Evolutionary conservation across 2,113 vertebrate genomes (phyloP).

Genomic region (Tenebrosternarchus preto): DNA sequence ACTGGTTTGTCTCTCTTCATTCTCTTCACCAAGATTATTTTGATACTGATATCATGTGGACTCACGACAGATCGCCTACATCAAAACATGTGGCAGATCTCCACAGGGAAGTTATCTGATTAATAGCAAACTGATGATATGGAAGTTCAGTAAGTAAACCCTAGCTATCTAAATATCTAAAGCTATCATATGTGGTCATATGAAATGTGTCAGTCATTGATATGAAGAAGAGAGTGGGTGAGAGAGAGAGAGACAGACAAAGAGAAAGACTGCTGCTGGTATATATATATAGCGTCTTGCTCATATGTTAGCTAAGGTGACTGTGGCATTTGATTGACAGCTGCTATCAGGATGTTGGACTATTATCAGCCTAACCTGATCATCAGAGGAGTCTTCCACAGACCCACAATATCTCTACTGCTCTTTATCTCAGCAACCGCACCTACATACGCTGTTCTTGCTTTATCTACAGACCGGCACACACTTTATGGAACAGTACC

Average conservation of each 20-base stretch:
- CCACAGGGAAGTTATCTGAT: conserved; percentile 38
- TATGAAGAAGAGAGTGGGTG: conserved; percentile 24
- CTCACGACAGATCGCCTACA: conserved; percentile 34
- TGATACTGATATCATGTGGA: conserved; percentile 29
- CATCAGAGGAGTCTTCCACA: conserved; percentile 41
- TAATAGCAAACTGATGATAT: conserved; percentile 46
- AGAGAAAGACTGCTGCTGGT: conserved; percentile 8
- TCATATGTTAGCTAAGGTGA: conserved; percentile 8
- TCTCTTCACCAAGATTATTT: conserved; percentile 28
- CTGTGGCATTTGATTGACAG: conserved; percentile 52
- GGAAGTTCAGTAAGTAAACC: conserved; percentile 42
- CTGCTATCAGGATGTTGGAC: conserved; percentile 38
- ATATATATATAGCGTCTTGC: conserved; percentile 34
- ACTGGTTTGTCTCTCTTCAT: neutral
- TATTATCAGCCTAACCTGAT: conserved; percentile 47
- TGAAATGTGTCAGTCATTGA: conserved; percentile 40
- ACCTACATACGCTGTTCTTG: conserved; percentile 44
- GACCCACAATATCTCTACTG: conserved; percentile 37
- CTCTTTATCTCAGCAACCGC: conserved; percentile 47
- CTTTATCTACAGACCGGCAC: conserved; percentile 25
- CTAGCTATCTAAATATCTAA: conserved; percentile 31
- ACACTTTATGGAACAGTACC: neutral
- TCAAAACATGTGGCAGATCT: conserved; percentile 33
- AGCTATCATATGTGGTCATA: neutral
- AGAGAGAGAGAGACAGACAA: conserved; percentile 22